Evolutionary conservation across 2,888 invertebrate genomes (phyloP).

Genomic region (Xanthia togata): DNA sequence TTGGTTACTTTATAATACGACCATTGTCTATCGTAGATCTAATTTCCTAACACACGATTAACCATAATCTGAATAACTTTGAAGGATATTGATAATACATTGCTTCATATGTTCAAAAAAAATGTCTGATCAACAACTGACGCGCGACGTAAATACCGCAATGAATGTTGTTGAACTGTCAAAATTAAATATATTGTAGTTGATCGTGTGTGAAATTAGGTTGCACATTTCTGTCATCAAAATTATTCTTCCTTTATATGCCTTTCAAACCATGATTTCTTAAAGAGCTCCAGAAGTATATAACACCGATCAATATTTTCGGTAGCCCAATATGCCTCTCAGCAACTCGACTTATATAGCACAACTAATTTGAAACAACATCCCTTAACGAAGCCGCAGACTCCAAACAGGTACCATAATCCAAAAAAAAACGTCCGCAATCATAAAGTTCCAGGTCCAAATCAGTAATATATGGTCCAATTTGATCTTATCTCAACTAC

Average conservation of each 20-base stretch:
- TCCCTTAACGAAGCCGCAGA: constrained; percentile 42
- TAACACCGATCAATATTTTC: not conserved
- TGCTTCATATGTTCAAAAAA: no score
- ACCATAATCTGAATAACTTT: no score
- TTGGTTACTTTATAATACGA: not conserved
- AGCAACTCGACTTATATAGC: constrained; percentile 37
- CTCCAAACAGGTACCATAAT: constrained; percentile 31
- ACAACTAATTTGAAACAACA: constrained; percentile 41
- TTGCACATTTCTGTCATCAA: not conserved
- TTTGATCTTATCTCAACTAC: constrained; percentile 70
- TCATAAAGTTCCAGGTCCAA: constrained; percentile 64
- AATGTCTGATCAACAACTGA: no score
- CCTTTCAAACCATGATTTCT: not conserved
- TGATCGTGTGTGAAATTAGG: no score
- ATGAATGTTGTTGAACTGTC: no score
- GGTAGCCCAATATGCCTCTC: not conserved
- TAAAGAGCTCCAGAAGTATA: not conserved
- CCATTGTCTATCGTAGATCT: not conserved
- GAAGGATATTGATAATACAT: no score
- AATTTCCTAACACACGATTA: no score
- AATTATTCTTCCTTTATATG: not conserved
- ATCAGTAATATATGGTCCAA: constrained; percentile 67
- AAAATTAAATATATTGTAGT: no score
- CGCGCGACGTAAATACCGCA: no score
- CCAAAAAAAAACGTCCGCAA: constrained; percentile 47